phyloP scores from a whole-genome alignment of 2,113 vertebrate species.

The Chauna torquata region DNA sequence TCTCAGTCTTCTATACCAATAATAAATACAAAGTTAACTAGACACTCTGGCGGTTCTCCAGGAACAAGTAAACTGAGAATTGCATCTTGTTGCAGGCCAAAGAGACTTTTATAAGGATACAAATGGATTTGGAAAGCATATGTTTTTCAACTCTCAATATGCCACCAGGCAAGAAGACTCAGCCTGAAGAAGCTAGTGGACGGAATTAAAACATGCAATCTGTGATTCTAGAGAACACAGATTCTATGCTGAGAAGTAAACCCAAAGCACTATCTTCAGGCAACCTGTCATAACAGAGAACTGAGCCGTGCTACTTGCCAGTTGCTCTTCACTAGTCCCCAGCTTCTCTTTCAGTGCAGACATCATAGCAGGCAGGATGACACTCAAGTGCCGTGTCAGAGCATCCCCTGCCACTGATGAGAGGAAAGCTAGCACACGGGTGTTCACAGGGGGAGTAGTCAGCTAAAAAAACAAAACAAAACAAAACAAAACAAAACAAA shows the following conservation, averaged over 20 bases:
- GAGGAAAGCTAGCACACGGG: slow-evolving; percentile 94
- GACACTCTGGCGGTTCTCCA: slow-evolving; percentile 35
- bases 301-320: slow-evolving; percentile 74
- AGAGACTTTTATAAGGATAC: slow-evolving; percentile 40
- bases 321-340: slow-evolving; percentile 85
- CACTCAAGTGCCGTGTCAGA: slow-evolving; percentile 92
- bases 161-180: slow-evolving; percentile 44
- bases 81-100: slow-evolving; percentile 33
- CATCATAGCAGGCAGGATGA: slow-evolving; percentile 95
- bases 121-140: slow-evolving; percentile 48
- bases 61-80: slow-evolving; percentile 36
- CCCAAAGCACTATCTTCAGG: neutral
- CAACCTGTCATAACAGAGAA: slow-evolving; percentile 33
- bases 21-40: slow-evolving; percentile 56
- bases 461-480: slow-evolving; percentile 73
- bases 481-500: neutral
- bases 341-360: slow-evolving; percentile 91
- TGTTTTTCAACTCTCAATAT: slow-evolving; percentile 32
- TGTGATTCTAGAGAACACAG: slow-evolving; percentile 1
- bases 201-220: slow-evolving; percentile 37
- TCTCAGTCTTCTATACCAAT: neutral
- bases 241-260: slow-evolving; percentile 8
- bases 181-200: slow-evolving; percentile 36
- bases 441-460: slow-evolving; percentile 92
- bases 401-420: slow-evolving; percentile 94